These are phyloP conservation scores for Tinamus guttatus DNA, from an alignment of 2,113 vertebrate species.

Conservation along the genomic window DNA sequence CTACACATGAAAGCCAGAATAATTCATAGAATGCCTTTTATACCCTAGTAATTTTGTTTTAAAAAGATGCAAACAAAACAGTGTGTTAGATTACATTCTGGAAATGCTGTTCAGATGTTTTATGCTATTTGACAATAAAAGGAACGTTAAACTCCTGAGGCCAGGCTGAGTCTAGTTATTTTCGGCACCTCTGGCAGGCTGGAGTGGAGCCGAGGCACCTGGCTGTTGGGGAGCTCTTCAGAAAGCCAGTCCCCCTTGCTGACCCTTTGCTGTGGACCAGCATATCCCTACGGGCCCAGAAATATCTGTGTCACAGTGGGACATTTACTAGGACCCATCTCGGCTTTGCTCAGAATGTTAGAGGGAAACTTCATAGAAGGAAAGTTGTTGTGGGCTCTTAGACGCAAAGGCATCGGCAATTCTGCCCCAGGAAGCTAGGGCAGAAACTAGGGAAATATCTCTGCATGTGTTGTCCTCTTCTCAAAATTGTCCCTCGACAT, in stretches of 20 bases:
- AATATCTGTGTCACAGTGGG: not conserved
- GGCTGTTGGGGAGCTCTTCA: not conserved
- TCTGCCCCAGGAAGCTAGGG: not conserved
- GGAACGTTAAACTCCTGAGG: slow-evolving; percentile 25
- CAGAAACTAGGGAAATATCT: not conserved
- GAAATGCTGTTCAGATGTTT: slow-evolving; percentile 46
- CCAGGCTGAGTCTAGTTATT: slow-evolving; percentile 15
- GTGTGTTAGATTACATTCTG: slow-evolving; percentile 54
- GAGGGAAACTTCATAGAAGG: not conserved
- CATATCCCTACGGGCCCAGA: not conserved
- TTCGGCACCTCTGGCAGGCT: slow-evolving; percentile 1
- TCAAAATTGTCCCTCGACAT: not conserved
- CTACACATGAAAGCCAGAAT: slow-evolving; percentile 8
- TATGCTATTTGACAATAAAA: slow-evolving; percentile 21
- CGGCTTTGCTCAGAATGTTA: not conserved
- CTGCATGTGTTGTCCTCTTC: not conserved
- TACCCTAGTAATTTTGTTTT: slow-evolving; percentile 28
- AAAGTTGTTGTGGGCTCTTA: not conserved
- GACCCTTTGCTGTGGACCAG: not conserved
- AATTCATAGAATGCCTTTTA: slow-evolving; percentile 29
- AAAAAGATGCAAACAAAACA: slow-evolving; percentile 55
- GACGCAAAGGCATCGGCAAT: not conserved
- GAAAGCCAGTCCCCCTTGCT: not conserved
- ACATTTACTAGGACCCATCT: not conserved
- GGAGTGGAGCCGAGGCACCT: slow-evolving; percentile 38